Evolutionary conservation across 1,140 invertebrate species (phyloP).

Genomic region (Subanguina moxae): DNA sequence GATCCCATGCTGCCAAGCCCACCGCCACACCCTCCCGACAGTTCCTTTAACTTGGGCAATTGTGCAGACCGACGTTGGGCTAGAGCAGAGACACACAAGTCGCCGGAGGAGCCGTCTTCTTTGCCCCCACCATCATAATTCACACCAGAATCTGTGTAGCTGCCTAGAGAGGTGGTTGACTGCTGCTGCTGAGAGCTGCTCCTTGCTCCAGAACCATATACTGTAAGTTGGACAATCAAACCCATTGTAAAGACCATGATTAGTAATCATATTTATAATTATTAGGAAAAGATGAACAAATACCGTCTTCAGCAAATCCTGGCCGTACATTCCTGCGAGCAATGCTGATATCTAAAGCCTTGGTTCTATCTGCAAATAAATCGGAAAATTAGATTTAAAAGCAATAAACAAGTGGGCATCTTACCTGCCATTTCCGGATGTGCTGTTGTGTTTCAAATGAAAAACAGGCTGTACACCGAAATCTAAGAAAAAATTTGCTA

Average conservation of each 20-base stretch:
- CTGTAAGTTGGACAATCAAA: neutral
- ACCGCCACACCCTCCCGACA: conserved; percentile 11
- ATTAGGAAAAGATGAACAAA: neutral
- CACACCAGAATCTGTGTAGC: neutral
- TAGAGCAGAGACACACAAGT: conserved; percentile 49
- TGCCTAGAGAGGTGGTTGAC: neutral
- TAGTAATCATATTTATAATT: neutral
- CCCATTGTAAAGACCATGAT: neutral
- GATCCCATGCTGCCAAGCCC: neutral
- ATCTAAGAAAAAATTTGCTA: too few relatives aligned
- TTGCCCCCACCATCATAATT: neutral
- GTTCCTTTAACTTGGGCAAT: conserved; percentile 49
- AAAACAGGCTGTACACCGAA: too few relatives aligned
- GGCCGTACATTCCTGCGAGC: conserved; percentile 10
- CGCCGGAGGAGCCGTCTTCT: neutral
- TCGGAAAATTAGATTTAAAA: too few relatives aligned
- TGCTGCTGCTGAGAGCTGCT: neutral
- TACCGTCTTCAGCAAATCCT: conserved; percentile 27
- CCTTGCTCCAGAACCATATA: neutral
- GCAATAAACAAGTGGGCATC: too few relatives aligned
- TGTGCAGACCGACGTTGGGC: conserved; percentile 54
- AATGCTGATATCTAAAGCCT: too few relatives aligned
- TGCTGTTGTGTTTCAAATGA: too few relatives aligned
- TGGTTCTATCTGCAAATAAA: too few relatives aligned
- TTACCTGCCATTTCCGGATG: too few relatives aligned